Base-by-base conservation (phyloP, 2,888 invertebrate genomes). In the Lapara coniferarum region DNA sequence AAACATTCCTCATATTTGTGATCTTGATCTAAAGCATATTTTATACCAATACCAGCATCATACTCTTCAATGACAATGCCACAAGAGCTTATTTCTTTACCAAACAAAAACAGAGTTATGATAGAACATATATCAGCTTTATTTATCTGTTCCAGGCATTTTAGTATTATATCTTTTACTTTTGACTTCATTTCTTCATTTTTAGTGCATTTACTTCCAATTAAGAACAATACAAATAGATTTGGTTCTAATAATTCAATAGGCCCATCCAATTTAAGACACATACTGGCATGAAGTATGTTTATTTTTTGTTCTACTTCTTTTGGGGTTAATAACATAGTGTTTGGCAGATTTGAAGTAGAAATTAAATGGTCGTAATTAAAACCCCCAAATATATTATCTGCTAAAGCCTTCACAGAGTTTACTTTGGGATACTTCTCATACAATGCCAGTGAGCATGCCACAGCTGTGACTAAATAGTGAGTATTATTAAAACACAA, bases 401-500 rank as follows among this genome's bases (percentile, higher is more conserved):
- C 81, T 0, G 84, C 71, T 67, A 91, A 75, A 46, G 71, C 81
- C 66, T 86, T 82, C 25, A 94, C 85, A 67, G 81, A 72, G 72
- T 90, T 88, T 68, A 91, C 78, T 16, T 90, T 77, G 16, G 90
- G 85, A 82, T 95, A 94, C 66, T 88, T 90, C 67, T 94, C 90
- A 79, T 93, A 88, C 46, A 96, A 84, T 70, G 85, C 86, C 73
- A 94, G 88, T 4, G 95, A 89, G 83, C 95, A 96, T 49, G 93
- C 88, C 37, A 94, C 91, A 68, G 95, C 95, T 69, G 96, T 90
- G 25, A 89, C 80, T 67, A 91, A 77, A 69, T 93, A 91, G 77
- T 94, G 90, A 53, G 88, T 83, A 71, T 90, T 91, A 71, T 91
- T 91, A 30, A 87, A 79, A 52, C 80, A 77, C 25, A 95, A 76